Base-by-base conservation (phyloP, 2,888 invertebrate species). In the Ophonus ardosiacus region DNA sequence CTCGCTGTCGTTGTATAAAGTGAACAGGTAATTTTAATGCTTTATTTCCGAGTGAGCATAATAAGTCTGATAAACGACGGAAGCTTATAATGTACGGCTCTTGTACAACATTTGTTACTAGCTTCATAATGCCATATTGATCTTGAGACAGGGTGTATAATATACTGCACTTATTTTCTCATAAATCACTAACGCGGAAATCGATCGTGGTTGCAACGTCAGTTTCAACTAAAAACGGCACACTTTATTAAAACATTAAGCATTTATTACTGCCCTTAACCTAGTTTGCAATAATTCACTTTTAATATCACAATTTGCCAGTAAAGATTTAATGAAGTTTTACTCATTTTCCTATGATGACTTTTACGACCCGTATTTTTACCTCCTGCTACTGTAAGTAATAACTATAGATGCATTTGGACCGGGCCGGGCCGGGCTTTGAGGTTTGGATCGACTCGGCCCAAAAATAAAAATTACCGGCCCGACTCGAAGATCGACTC, bases 101-200 rank as follows among this genome's bases (percentile, higher is more conserved):
- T 17, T 31, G 68, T 38, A 38, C 31, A 24, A 68, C 38, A 68
- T 68, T 68, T 63, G 24, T 63, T 68, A 68, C 68, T 10, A 6
- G 38, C 13, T 24, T 68, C 38, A 68, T 68, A 38, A 68, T 38
- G 15, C 38, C n/a, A 31, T 68, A 68, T 68, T 68, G 68, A 68
- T 68, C 68, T 68, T 68, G 31, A 68, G 38, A 38, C 68, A 38
- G 38, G 63, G 15, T 24, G 24, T 68, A 15, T 68, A 68, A 68
- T 68, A 68, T 15, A 68, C 38, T 68, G 68, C 68, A 68, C 68
- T 68, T 68, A 31, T 68, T 68, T 68, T 38, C 68, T 31, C 68
- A 68, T 38, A 68, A 68, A 68, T 68, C 68, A 68, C 68, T 31
- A 8, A 38, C n/a, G 4, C 24, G 31, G 21, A 15, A 40, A 68